Conservation (phyloP, 2,797 vertebrate species). For the Sylvia borin region DNA sequence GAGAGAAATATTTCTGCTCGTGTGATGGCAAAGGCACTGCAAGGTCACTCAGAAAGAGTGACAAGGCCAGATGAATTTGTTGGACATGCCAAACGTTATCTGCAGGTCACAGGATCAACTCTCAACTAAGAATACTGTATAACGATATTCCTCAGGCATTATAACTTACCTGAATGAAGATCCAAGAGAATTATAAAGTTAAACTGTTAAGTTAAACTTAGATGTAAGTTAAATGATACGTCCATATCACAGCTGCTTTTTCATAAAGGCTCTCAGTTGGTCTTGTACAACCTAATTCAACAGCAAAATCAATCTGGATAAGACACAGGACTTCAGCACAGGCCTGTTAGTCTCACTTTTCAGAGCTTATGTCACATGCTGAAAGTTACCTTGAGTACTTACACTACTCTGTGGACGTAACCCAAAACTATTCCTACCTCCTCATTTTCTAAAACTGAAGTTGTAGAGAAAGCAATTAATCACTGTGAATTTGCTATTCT, state of each 20-base stretch:
- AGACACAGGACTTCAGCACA: neutral
- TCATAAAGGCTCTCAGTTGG: neutral
- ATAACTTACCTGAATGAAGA: neutral
- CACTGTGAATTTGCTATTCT: neutral
- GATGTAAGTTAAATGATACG: rapidly evolving
- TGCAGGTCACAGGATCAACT: neutral
- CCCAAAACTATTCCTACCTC: neutral
- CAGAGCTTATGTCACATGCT: neutral
- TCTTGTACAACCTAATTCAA: neutral
- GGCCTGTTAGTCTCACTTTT: neutral
- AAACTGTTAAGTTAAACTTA: neutral
- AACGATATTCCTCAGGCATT: neutral
- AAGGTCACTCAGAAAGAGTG: neutral
- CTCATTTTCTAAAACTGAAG: neutral
- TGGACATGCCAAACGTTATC: neutral
- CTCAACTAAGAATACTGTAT: neutral
- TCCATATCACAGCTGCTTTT: neutral
- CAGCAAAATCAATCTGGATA: neutral
- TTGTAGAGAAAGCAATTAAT: neutral
- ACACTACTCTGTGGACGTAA: neutral
- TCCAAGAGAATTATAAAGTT: neutral
- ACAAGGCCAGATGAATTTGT: neutral
- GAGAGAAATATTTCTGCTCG: neutral
- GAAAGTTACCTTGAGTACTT: neutral
- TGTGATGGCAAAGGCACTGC: neutral